These are phyloP conservation scores for Drosophila macrospina DNA, from an alignment of 2,888 invertebrate species.

Conservation along the genomic window DNA sequence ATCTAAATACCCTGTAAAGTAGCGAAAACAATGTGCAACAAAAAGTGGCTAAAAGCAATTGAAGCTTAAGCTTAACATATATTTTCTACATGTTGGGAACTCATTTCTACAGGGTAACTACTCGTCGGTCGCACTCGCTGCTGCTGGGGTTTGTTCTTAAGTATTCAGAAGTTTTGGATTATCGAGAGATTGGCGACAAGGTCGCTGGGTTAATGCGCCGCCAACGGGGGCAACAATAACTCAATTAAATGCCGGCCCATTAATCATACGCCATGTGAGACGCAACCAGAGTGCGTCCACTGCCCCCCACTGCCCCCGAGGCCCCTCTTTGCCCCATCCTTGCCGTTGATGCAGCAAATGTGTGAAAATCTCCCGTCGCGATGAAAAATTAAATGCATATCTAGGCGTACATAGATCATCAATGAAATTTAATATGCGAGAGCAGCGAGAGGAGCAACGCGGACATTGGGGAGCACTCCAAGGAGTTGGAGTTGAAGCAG, in stretches of 20 bases:
- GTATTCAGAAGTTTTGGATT: slow-evolving; percentile 32
- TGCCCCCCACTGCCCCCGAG: neutral
- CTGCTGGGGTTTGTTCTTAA: neutral
- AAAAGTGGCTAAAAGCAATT: too few relatives aligned
- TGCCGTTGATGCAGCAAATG: slow-evolving; percentile 62
- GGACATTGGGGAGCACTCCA: slow-evolving; percentile 52
- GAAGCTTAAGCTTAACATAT: too few relatives aligned
- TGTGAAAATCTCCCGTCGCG: slow-evolving; percentile 82
- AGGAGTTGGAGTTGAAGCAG: neutral
- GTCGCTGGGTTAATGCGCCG: slow-evolving; percentile 75
- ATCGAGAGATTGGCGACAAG: slow-evolving; percentile 63
- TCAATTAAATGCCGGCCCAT: slow-evolving; percentile 77
- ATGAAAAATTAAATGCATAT: slow-evolving; percentile 82
- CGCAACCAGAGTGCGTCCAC: slow-evolving; percentile 4
- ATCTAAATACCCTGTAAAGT: too few relatives aligned
- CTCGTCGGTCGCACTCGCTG: neutral
- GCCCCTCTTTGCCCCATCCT: neutral
- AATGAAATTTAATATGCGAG: slow-evolving; percentile 82
- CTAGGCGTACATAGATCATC: slow-evolving; percentile 80
- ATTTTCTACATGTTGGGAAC: too few relatives aligned
- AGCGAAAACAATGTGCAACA: too few relatives aligned
- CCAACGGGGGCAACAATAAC: slow-evolving; percentile 69
- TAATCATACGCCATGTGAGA: slow-evolving; percentile 78
- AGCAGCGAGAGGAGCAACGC: slow-evolving; percentile 35
- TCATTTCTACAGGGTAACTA: neutral